These are phyloP conservation scores for Varanus salvator DNA, from an alignment of 2,113 vertebrate genomes.

Conservation along the genomic window DNA sequence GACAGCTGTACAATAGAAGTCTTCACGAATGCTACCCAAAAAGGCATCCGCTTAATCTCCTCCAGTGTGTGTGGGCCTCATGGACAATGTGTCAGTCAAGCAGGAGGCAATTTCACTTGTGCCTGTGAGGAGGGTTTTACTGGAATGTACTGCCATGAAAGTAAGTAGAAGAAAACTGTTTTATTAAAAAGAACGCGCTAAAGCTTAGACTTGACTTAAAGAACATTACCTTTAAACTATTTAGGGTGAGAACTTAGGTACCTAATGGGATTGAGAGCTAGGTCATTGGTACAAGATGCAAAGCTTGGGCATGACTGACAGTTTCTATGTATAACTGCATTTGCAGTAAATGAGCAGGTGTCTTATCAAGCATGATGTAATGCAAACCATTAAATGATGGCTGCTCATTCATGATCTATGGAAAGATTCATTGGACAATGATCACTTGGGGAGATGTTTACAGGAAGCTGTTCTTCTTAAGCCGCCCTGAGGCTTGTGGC, in stretches of 20 bases:
- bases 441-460: not conserved
- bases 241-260: not conserved
- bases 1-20: conserved; percentile 92
- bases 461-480: not conserved
- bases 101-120: conserved; percentile 94
- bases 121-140: conserved; percentile 93
- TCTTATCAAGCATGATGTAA: not conserved
- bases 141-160: conserved; percentile 95
- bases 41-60: conserved; percentile 81
- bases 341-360: not conserved
- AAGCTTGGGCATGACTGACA: not conserved
- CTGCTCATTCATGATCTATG: not conserved
- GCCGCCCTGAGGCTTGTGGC: no score
- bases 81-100: conserved; percentile 90
- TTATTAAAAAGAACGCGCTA: not conserved
- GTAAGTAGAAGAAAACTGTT: conserved; percentile 78
- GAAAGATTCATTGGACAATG: not conserved
- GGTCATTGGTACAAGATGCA: not conserved
- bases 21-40: conserved; percentile 80
- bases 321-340: not conserved
- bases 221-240: not conserved
- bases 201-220: not conserved
- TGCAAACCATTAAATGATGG: not conserved
- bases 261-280: not conserved
- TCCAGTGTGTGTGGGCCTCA: conserved; percentile 93